phyloP scores from a whole-genome alignment of 2,797 vertebrate genomes.

The Sylvia borin region DNA sequence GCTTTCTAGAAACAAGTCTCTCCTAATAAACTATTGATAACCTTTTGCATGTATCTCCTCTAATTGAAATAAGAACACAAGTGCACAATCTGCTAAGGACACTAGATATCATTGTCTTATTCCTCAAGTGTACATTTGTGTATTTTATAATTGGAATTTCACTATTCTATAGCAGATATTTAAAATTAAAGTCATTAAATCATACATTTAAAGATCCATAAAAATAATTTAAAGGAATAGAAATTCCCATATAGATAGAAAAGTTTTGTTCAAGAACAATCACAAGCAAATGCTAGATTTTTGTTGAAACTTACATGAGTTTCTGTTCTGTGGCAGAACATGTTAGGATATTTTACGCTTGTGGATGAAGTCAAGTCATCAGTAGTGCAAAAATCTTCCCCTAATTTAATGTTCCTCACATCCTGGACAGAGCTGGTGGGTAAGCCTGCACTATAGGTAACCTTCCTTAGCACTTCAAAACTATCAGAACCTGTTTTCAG shows the following conservation, averaged over 20 bases:
- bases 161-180: not conserved
- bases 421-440: not conserved
- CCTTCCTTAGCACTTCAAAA: not conserved
- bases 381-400: not conserved
- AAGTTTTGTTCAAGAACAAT: not conserved
- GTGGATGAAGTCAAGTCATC: not conserved
- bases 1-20: not conserved
- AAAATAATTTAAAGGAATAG: not conserved
- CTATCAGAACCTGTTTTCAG: not conserved
- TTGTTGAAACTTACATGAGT: not conserved
- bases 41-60: fast-evolving
- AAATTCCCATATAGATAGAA: not conserved
- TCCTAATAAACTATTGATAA: not conserved
- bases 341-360: not conserved
- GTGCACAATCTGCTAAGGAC: not conserved
- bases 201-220: not conserved
- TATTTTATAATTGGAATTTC: not conserved
- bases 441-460: not conserved
- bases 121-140: not conserved
- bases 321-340: not conserved
- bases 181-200: not conserved
- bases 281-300: not conserved
- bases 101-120: not conserved
- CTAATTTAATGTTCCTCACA: not conserved
- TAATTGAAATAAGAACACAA: not conserved